These are phyloP conservation scores for Stegophylla sp. DNA, from an alignment of 2,888 invertebrate species.

Conservation along the genomic window DNA sequence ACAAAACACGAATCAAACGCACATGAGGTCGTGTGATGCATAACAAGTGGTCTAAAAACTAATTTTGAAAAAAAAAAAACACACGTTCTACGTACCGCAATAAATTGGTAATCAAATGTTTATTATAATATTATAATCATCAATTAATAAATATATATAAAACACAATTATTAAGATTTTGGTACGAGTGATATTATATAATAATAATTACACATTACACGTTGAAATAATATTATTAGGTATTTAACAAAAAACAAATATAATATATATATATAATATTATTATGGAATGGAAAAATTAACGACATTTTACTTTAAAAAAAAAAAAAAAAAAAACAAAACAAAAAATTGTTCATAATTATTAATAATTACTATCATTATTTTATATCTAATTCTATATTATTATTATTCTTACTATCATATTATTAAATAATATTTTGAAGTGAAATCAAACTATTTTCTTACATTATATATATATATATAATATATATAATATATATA, in stretches of 20 bases:
- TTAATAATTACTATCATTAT: not conserved
- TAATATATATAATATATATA: too few relatives aligned
- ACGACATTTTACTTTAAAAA: slow-evolving; percentile 21
- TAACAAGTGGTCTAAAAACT: slow-evolving; percentile 6
- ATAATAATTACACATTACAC: not conserved
- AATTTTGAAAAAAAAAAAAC: slow-evolving; percentile 11
- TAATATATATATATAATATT: too few relatives aligned
- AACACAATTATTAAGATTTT: slow-evolving; percentile 11
- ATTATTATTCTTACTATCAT: not conserved
- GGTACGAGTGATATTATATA: slow-evolving; percentile 28
- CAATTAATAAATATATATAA: slow-evolving; percentile 19
- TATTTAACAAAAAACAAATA: too few relatives aligned
- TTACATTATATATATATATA: too few relatives aligned
- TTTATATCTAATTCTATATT: slow-evolving; percentile 44
- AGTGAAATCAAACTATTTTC: slow-evolving; percentile 34
- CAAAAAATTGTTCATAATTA: too few relatives aligned
- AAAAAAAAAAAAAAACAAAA: too few relatives aligned
- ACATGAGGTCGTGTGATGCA: slow-evolving; percentile 14
- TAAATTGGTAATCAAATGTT: not conserved
- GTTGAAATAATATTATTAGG: slow-evolving; percentile 15
- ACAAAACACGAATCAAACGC: slow-evolving; percentile 22
- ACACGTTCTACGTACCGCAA: slow-evolving; percentile 15
- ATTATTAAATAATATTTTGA: not conserved
- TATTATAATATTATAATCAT: not conserved
- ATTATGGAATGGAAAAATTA: slow-evolving; percentile 47